Base-by-base conservation (phyloP, 2,797 vertebrate genomes). In the Gymnopithys bicolor region DNA sequence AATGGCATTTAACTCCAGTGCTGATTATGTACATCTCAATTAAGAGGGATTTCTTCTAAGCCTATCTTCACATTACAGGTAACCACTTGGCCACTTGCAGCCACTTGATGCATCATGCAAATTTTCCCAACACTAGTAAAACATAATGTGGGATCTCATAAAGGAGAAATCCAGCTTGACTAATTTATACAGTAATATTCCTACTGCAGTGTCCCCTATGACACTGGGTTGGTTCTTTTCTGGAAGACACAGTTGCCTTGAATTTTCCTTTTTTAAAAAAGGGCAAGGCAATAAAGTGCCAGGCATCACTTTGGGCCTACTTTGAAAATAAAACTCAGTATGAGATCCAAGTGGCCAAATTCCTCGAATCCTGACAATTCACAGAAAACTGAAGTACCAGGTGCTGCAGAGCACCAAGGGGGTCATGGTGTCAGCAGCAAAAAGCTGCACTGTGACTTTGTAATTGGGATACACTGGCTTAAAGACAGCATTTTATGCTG, bases 61-160 rank as follows among this genome's bases (percentile, higher is more conserved):
- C 39, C 70, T 10, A 9, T 23, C 82, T 19, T 64, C 53, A 19
- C 64, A 45, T 12, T 3, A 67, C 49, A 79, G 28, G 19, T 10
- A 66, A n/a, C 27, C 39, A 59, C 59, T 19, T 10, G 39, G 53
- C 16, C 43, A 56, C 80, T 39, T 90, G 74, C 83, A 89, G 51
- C 35, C 68, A 82, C 63, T 52, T 39, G 35, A 16, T 52, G 30
- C 27, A 25, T 22, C n/a, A 32, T 16, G 16, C 27, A 60, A 60
- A 39, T 59, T 10, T 71, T 69, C 66, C 68, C 30, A 16, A 5
- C 3, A 1, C 19, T 35, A 17, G 0, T 0, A 33, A 76, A 82
- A 43, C 7, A 5, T 19, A 56, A 56, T 0, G 0, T 4, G 4
- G 39, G 28, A 13, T 55, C 28, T 64, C 51, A 58, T 16, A 64